Conservation (phyloP, 2,888 invertebrate genomes). For the Formica aserva region DNA sequence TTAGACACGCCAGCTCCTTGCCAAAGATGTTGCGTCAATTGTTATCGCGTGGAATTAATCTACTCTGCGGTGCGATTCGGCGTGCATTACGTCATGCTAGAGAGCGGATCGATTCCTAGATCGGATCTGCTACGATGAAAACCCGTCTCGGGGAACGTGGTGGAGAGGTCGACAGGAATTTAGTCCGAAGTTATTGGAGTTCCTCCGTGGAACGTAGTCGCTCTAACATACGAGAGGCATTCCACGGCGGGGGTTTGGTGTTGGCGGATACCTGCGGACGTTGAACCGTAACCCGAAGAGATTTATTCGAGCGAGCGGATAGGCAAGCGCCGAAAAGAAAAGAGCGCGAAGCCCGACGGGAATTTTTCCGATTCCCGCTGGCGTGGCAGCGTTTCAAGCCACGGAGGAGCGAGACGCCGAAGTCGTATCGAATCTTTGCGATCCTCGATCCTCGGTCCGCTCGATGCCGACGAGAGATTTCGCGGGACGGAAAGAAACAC, state of each 20-base stretch:
- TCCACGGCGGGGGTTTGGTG: constrained; percentile 52
- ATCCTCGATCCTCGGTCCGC: constrained; percentile 49
- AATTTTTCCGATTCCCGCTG: constrained; percentile 62
- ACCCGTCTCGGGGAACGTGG: constrained; percentile 46
- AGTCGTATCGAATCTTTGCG: constrained; percentile 53
- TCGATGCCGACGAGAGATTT: constrained; percentile 60
- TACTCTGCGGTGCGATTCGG: constrained; percentile 61
- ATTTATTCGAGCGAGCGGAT: constrained; percentile 63
- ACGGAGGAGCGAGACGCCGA: constrained; percentile 7
- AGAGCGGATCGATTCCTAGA: constrained; percentile 66
- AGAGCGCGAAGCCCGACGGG: constrained; percentile 36
- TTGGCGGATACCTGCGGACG: constrained; percentile 62
- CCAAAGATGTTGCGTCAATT: constrained; percentile 53
- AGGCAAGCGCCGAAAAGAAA: constrained; percentile 49
- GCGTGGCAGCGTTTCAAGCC: constrained; percentile 14
- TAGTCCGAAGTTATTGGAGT: constrained; percentile 71
- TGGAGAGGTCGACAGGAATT: constrained; percentile 66
- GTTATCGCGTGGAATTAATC: constrained; percentile 66
- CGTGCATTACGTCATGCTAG: constrained; percentile 13
- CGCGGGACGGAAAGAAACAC: constrained; percentile 17
- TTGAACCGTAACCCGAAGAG: constrained; percentile 63
- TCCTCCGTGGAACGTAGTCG: constrained; percentile 61
- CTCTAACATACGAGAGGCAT: constrained; percentile 55
- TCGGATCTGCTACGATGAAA: constrained; percentile 67
- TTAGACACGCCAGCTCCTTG: not conserved